Conservation (phyloP, 2,113 vertebrate genomes). For the Pollachius pollachius region DNA sequence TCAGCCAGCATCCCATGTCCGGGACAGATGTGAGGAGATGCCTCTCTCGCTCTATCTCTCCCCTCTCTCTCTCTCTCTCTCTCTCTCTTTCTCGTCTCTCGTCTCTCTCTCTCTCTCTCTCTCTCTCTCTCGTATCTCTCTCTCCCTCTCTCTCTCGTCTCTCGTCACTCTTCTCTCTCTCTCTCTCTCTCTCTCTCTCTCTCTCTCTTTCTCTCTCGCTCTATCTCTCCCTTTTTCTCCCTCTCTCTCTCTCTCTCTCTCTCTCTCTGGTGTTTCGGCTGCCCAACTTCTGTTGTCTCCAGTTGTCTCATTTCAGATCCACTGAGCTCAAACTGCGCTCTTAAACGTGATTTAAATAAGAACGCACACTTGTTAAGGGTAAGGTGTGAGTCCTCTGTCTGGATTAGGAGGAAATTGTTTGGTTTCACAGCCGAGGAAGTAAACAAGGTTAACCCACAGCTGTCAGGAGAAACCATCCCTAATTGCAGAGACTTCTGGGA, state of each 20-base stretch:
- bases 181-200: no score
- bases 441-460: neutral
- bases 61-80: slow-evolving; percentile 18
- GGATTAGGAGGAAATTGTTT: no score
- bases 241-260: slow-evolving; percentile 25
- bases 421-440: no score
- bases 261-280: slow-evolving; percentile 45
- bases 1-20: slow-evolving; percentile 21
- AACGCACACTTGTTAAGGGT: neutral
- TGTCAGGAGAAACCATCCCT: neutral
- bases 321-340: slow-evolving; percentile 27
- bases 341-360: slow-evolving; percentile 33
- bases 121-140: no score
- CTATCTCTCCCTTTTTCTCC: slow-evolving; percentile 13
- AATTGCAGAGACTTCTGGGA: neutral
- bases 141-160: no score
- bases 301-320: slow-evolving; percentile 27
- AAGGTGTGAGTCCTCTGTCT: no score
- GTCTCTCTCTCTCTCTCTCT: slow-evolving; percentile 11
- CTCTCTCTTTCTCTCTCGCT: no score
- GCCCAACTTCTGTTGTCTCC: slow-evolving; percentile 34
- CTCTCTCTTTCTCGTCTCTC: slow-evolving; percentile 32
- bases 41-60: slow-evolving; percentile 26
- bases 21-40: slow-evolving; percentile 38
- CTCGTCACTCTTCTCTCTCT: no score